A percentile compares a stretch with the other conserved stretches of the same genome.
Conservation (phyloP, 2,888 invertebrate species). For the Amiota minor region DNA sequence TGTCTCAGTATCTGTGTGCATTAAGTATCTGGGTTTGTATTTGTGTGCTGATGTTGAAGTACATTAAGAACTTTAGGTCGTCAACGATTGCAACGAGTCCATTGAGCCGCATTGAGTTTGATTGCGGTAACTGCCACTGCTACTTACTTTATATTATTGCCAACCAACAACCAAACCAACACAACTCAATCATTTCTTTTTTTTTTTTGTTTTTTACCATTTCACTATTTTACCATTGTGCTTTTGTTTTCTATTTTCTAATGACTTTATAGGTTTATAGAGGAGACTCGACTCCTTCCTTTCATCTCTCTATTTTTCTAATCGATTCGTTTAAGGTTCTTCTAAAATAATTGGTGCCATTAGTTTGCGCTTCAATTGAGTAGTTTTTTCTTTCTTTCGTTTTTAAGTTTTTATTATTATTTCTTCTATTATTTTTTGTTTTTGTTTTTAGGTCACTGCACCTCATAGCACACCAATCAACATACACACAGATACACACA, state of each 20-base stretch:
- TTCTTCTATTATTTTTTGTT: not conserved
- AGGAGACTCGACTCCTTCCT: not conserved
- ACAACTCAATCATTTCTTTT: constrained; percentile 8
- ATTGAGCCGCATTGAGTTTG: not conserved
- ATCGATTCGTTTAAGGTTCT: not conserved
- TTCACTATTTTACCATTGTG: not conserved
- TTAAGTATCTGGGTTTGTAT: not conserved
- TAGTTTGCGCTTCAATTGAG: constrained; percentile 64
- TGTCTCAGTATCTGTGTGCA: constrained; percentile 15
- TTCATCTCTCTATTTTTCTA: constrained; percentile 2
- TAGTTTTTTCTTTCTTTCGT: constrained; percentile 5
- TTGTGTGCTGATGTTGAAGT: constrained; percentile 27
- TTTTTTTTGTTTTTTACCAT: not conserved
- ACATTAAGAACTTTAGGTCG: constrained; percentile 16
- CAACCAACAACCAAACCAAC: not conserved
- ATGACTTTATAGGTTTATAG: constrained; percentile 12
- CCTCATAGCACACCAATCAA: too few relatives aligned
- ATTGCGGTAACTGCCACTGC: not conserved
- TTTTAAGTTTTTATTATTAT: too few relatives aligned
- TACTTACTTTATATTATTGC: constrained; percentile 1
- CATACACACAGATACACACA: not conserved
- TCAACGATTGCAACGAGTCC: not conserved
- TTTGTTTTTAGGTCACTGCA: constrained; percentile 24
- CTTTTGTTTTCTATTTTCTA: constrained; percentile 11
- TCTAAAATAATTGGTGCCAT: constrained; percentile 60